Evolutionary conservation across 1,140 invertebrate genomes (phyloP).

Genomic region (Diabrotica undecimpunctata): DNA sequence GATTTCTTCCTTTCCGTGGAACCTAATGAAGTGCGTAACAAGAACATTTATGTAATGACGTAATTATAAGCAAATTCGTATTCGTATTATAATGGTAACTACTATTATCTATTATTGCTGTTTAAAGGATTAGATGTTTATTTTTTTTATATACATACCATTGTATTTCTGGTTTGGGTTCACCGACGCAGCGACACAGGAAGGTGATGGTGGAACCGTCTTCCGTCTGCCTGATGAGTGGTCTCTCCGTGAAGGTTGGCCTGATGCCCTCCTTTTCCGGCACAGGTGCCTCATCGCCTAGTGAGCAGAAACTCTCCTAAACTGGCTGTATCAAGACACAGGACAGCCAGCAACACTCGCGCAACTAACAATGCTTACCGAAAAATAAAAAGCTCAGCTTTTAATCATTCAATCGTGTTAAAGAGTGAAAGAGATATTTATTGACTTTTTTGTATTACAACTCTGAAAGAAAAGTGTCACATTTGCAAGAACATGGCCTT

Average conservation of each 20-base stretch:
- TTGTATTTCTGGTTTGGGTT: constrained; percentile 84
- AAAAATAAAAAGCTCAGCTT: constrained; percentile 47
- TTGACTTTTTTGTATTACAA: constrained; percentile 32
- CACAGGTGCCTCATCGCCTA: constrained; percentile 88
- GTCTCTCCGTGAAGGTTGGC: constrained; percentile 94
- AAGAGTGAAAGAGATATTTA: constrained; percentile 29
- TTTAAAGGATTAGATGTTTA: not conserved
- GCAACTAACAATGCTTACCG: constrained; percentile 44
- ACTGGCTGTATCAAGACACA: constrained; percentile 42
- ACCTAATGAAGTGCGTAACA: constrained; percentile 56
- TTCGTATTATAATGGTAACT: no score
- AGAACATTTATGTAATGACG: constrained; percentile 17
- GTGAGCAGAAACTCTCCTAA: constrained; percentile 45
- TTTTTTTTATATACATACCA: constrained; percentile 68
- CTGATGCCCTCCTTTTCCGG: constrained; percentile 89
- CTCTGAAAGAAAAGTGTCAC: constrained; percentile 43
- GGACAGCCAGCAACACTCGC: constrained; percentile 45
- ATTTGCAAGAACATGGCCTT: constrained; percentile 49
- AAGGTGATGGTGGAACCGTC: constrained; percentile 90
- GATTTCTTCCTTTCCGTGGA: constrained; percentile 75
- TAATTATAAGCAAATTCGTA: not conserved
- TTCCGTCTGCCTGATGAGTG: constrained; percentile 90
- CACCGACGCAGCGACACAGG: constrained; percentile 92
- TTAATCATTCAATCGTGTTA: constrained; percentile 45
- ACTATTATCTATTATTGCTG: no score